Percentiles rank a stretch among this genome's conserved stretches.
These are phyloP conservation scores for Zygaena filipendulae DNA, from an alignment of 2,888 invertebrate species.

Conservation along the genomic window DNA sequence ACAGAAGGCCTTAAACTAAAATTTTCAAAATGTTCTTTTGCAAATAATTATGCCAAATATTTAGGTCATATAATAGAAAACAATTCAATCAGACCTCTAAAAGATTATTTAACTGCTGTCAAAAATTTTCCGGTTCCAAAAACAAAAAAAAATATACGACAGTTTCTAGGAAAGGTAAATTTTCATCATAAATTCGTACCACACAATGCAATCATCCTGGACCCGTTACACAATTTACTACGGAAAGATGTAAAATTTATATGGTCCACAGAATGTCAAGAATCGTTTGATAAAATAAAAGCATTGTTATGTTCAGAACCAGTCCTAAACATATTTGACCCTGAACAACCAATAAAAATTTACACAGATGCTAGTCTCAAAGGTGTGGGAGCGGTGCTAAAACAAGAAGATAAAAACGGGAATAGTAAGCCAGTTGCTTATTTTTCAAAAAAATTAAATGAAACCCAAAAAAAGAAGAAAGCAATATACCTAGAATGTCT, in stretches of 20 bases:
- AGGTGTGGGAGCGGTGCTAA: conserved; percentile 11
- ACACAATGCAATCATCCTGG: conserved; percentile 14
- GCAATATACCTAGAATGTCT: conserved; percentile 16
- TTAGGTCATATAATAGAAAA: too few relatives aligned
- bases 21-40: too few relatives aligned
- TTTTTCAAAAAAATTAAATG: conserved; percentile 10
- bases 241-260: conserved; percentile 13
- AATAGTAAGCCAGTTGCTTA: conserved; percentile 9
- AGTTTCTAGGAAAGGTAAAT: too few relatives aligned
- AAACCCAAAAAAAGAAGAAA: conserved; percentile 15
- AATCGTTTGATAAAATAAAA: conserved; percentile 9
- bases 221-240: too few relatives aligned
- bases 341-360: conserved; percentile 9
- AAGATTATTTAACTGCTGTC: too few relatives aligned
- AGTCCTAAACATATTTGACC: conserved; percentile 12
- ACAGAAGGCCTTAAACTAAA: too few relatives aligned
- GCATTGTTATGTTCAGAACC: conserved; percentile 12
- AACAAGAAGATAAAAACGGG: conserved; percentile 8
- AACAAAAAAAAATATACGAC: too few relatives aligned
- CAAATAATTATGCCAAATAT: too few relatives aligned
- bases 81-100: too few relatives aligned
- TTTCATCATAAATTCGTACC: conserved; percentile 11
- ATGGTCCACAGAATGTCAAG: conserved; percentile 13
- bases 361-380: conserved; percentile 12
- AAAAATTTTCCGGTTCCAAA: too few relatives aligned